Evolutionary conservation across 2,113 vertebrate species (phyloP).

Genomic region (Tursiops truncatus): DNA sequence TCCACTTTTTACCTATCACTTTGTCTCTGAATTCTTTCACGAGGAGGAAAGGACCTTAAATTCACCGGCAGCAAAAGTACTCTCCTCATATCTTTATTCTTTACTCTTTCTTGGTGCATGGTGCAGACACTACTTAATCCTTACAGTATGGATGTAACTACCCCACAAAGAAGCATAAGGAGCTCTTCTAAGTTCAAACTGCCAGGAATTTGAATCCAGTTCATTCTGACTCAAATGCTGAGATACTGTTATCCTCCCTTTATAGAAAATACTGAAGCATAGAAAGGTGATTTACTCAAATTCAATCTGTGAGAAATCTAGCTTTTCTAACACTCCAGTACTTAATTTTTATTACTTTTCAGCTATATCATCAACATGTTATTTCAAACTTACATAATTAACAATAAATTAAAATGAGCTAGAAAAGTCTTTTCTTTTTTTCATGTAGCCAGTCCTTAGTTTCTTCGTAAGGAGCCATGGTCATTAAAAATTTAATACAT

Average conservation of each 20-base stretch:
- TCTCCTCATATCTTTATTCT: not conserved
- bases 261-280: not conserved
- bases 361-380: slow-evolving; percentile 52
- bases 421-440: not conserved
- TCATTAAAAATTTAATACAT: slow-evolving; percentile 1
- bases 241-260: not conserved
- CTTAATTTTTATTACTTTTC: slow-evolving; percentile 48
- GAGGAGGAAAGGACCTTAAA: no score
- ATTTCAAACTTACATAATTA: slow-evolving; percentile 5
- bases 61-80: not conserved
- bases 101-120: not conserved
- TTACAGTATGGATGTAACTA: not conserved
- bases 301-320: not conserved
- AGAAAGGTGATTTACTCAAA: not conserved
- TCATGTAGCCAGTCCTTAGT: not conserved
- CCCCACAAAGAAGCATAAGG: not conserved
- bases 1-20: no score
- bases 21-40: no score
- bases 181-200: not conserved
- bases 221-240: not conserved
- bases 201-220: not conserved
- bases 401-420: slow-evolving; percentile 40
- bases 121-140: not conserved
- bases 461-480: not conserved
- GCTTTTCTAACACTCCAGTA: not conserved